Percentiles rank a stretch among this genome's conserved stretches.
phyloP scores from a whole-genome alignment of 2,797 vertebrate genomes.

The Uromys caudimaculatus region DNA sequence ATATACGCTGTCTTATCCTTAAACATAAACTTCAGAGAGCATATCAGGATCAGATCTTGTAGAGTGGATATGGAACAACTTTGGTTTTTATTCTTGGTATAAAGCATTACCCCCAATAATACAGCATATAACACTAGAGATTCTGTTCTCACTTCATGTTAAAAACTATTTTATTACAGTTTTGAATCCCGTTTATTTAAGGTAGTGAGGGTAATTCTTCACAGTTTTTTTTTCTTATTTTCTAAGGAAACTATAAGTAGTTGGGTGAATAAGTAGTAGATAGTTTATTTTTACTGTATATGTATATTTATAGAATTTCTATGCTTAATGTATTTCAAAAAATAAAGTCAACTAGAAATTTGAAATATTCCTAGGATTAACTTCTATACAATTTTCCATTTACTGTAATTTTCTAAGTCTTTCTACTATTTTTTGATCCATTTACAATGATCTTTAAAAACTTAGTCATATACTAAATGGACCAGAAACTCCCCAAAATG shows the following conservation, averaged over 20 bases:
- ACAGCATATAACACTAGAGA: background rate
- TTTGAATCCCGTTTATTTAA: background rate
- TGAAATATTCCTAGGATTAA: slow-evolving; percentile 23
- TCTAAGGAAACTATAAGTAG: background rate
- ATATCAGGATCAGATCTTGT: background rate
- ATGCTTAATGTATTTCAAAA: background rate
- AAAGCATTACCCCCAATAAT: background rate
- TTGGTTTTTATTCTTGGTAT: background rate
- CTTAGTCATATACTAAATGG: background rate
- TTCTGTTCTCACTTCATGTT: background rate
- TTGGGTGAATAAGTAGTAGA: background rate
- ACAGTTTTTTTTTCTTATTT: slow-evolving; percentile 20
- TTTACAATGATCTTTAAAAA: background rate
- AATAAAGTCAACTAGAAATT: background rate
- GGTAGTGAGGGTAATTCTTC: background rate
- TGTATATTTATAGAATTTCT: slow-evolving; percentile 22
- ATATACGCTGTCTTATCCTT: background rate
- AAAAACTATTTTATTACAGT: background rate
- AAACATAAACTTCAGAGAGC: background rate
- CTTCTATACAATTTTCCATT: background rate
- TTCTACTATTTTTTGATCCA: background rate
- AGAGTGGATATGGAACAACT: background rate
- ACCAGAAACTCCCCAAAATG: background rate
- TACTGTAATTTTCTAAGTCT: slow-evolving; percentile 8
- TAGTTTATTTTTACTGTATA: background rate